Conservation (phyloP, 2,797 vertebrate species). For the Gymnoscopelus braueri region DNA sequence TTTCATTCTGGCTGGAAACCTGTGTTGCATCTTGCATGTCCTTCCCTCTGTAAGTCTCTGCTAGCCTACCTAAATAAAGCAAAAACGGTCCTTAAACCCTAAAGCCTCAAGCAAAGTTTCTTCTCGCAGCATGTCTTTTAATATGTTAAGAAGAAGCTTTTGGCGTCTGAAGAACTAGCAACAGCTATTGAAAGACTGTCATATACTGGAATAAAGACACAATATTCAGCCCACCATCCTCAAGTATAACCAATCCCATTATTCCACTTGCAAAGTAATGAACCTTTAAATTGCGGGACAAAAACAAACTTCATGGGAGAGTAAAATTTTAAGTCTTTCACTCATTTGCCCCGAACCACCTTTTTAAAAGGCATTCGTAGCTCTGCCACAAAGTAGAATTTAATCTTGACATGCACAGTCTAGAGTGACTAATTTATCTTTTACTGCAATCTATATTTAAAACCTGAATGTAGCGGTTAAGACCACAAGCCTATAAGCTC, state of each 20-base stretch:
- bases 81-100: too few species aligned
- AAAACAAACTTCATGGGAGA: neutral
- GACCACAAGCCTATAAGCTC: slow-evolving; percentile 27
- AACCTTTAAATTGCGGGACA: slow-evolving; percentile 9
- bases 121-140: too few species aligned
- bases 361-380: slow-evolving; percentile 4
- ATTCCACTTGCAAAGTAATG: neutral
- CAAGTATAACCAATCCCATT: slow-evolving; percentile 7
- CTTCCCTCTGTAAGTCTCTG: too few species aligned
- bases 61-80: too few species aligned
- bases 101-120: too few species aligned
- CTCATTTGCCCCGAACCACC: neutral
- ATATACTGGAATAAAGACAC: slow-evolving; percentile 5
- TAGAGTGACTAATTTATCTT: slow-evolving; percentile 39
- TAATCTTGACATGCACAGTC: slow-evolving; percentile 20
- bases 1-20: too few species aligned
- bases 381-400: slow-evolving; percentile 31
- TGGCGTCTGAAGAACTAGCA: neutral
- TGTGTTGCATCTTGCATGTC: too few species aligned
- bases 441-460: slow-evolving; percentile 41
- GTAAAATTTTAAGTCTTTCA: slow-evolving; percentile 13
- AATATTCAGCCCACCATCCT: neutral
- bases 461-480: slow-evolving; percentile 43
- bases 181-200: neutral
- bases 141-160: neutral